Conservation (phyloP, 2,797 vertebrate genomes). For the Vespertilio murinus region DNA sequence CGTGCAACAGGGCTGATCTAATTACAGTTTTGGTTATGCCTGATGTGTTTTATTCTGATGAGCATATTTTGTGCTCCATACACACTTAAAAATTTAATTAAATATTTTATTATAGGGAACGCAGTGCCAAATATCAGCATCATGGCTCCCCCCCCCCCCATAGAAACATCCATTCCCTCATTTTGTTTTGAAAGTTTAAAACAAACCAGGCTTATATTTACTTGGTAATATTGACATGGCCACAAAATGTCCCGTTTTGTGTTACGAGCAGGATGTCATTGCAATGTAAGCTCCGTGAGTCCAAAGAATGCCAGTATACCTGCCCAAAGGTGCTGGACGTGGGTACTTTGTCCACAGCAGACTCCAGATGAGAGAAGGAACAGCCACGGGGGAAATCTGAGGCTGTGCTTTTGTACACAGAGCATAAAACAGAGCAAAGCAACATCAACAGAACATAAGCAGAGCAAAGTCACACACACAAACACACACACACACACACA, state of each 20-base stretch:
- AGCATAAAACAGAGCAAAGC: neutral
- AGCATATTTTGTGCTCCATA: slow-evolving; percentile 56
- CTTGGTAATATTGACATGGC: neutral
- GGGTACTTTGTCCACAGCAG: neutral
- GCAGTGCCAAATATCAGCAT: slow-evolving; percentile 58
- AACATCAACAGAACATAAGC: neutral
- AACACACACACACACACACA: neutral
- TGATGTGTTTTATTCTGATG: slow-evolving; percentile 64
- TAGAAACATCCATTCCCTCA: neutral
- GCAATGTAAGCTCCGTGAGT: neutral
- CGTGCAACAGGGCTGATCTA: slow-evolving; percentile 45
- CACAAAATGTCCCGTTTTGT: neutral
- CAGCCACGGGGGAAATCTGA: neutral
- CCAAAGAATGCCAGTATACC: neutral
- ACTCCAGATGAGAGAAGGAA: neutral
- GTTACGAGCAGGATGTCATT: neutral
- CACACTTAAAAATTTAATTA: slow-evolving; percentile 68
- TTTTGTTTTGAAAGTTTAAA: slow-evolving; percentile 43
- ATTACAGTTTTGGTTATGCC: slow-evolving; percentile 63
- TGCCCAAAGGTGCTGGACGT: neutral
- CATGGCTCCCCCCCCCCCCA: neutral
- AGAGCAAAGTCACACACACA: neutral
- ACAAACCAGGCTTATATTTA: neutral
- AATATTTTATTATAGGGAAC: slow-evolving; percentile 63
- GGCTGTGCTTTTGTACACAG: neutral